Evolutionary conservation across 2,888 invertebrate genomes (phyloP).

Genomic region (Diachrysia chrysitis): DNA sequence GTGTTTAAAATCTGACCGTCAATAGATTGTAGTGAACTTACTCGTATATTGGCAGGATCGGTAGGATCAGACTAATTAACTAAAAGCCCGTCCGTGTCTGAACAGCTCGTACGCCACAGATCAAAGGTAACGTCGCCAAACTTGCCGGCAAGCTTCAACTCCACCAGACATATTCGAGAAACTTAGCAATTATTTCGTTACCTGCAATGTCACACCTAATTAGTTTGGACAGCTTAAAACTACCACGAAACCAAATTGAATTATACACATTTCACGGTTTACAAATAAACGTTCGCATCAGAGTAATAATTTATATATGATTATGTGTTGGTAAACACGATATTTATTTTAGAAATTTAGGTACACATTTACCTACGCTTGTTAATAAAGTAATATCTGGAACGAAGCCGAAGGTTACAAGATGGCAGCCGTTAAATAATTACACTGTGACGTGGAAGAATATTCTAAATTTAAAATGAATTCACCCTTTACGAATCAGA

Average conservation of each 20-base stretch:
- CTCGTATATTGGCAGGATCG: not conserved
- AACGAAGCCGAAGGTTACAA: conserved; percentile 8
- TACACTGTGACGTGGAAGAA: conserved; percentile 5
- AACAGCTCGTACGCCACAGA: not conserved
- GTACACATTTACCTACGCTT: not conserved
- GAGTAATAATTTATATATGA: not conserved
- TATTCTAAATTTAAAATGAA: conserved; percentile 25
- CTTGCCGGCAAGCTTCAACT: conserved; percentile 12
- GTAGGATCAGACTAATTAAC: conserved; percentile 4
- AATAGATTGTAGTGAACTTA: not conserved
- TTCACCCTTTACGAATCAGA: conserved; percentile 33
- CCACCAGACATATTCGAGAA: conserved; percentile 7
- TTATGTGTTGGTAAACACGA: conserved; percentile 4
- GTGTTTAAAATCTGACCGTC: not conserved
- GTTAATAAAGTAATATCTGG: conserved; percentile 14
- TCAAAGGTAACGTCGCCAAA: conserved; percentile 22
- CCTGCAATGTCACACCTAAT: not conserved
- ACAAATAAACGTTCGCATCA: not conserved
- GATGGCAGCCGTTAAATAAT: conserved; percentile 14
- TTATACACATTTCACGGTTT: not conserved
- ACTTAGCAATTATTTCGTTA: conserved; percentile 7
- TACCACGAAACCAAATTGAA: not conserved
- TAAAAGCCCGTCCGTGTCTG: conserved; percentile 18
- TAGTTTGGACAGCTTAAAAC: not conserved
- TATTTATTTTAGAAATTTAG: conserved; percentile 15